phyloP scores from a whole-genome alignment of 2,797 vertebrate genomes.

The Catharus ustulatus region DNA sequence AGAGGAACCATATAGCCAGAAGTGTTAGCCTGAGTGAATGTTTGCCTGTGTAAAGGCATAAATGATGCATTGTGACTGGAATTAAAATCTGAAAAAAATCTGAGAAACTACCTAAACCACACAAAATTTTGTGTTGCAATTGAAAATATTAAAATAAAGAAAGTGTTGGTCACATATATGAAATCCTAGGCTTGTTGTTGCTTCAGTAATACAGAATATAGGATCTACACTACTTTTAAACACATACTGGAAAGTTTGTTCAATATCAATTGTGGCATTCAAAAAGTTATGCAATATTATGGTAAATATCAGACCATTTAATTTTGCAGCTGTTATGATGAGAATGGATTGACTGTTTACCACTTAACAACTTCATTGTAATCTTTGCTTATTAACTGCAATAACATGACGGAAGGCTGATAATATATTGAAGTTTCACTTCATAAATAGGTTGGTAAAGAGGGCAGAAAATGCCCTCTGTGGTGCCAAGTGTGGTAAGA shows the following conservation, averaged over 20 bases:
- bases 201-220: background rate
- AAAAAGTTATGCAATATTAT: background rate
- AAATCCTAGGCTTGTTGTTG: background rate
- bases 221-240: background rate
- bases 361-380: background rate
- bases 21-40: constrained; percentile 17
- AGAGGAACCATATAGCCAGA: background rate
- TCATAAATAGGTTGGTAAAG: background rate
- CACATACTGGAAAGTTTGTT: background rate
- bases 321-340: background rate
- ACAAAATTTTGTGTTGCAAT: background rate
- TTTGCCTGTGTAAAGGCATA: constrained; percentile 26
- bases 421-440: background rate
- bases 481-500: background rate
- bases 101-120: background rate
- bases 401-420: background rate
- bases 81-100: constrained; percentile 10
- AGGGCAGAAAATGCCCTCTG: background rate
- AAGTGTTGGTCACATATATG: background rate
- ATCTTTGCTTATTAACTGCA: background rate
- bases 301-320: background rate
- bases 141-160: background rate
- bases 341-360: constrained; percentile 2
- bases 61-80: background rate
- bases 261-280: background rate